These are phyloP conservation scores for Chaetodon trifasciatus DNA, from an alignment of 2,797 vertebrate genomes.

Conservation along the genomic window DNA sequence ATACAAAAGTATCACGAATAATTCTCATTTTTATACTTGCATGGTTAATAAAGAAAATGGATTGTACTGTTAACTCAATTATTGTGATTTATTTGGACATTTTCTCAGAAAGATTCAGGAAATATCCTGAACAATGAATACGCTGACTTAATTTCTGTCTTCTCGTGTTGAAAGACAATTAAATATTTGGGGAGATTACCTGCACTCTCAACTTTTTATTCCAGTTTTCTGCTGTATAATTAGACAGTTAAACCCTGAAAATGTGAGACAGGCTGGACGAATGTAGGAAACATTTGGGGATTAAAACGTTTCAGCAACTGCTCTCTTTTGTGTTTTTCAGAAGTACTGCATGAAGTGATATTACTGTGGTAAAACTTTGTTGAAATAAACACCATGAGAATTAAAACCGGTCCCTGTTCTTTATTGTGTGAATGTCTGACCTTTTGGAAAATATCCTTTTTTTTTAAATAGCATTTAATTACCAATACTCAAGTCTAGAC, in stretches of 20 bases:
- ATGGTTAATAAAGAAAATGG: slow-evolving; percentile 47
- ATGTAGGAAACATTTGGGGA: slow-evolving; percentile 29
- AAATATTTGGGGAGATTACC: neutral
- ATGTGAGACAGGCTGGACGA: slow-evolving; percentile 13
- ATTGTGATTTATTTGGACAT: neutral
- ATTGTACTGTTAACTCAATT: neutral
- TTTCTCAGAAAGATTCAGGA: neutral
- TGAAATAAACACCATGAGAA: slow-evolving; percentile 76
- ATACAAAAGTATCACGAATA: neutral
- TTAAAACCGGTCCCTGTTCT: slow-evolving; percentile 17
- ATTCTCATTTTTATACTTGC: slow-evolving; percentile 27
- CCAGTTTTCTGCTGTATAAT: neutral
- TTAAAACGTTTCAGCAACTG: slow-evolving; percentile 28
- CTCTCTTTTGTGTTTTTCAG: slow-evolving; percentile 61
- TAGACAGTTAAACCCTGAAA: slow-evolving; percentile 13
- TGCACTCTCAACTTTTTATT: neutral
- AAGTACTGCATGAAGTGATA: slow-evolving; percentile 79
- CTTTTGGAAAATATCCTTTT: neutral
- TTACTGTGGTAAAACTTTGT: slow-evolving; percentile 73
- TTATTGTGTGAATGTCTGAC: neutral
- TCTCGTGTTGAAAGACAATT: neutral
- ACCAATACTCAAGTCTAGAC: too few relatives aligned
- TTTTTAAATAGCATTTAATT: too few relatives aligned
- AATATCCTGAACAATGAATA: neutral
- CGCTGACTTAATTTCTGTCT: neutral